phyloP scores from a whole-genome alignment of 2,888 invertebrate species.

The Diaphora mendica region DNA sequence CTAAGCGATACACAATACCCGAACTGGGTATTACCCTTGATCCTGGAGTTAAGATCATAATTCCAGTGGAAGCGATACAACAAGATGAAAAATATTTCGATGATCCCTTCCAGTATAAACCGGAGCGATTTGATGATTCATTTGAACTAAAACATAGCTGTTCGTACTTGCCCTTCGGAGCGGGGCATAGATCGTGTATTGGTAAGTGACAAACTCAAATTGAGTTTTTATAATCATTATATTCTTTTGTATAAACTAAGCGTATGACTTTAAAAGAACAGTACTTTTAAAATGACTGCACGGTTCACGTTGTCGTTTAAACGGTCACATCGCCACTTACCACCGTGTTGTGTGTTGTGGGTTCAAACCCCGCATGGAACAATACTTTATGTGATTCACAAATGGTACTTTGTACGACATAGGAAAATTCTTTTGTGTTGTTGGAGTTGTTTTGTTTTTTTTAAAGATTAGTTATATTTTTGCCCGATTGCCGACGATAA shows the following conservation, averaged over 20 bases:
- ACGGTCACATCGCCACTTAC: no score
- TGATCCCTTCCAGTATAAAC: slow-evolving; percentile 62
- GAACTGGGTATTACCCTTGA: slow-evolving; percentile 65
- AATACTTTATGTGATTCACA: no score
- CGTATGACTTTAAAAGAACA: neutral
- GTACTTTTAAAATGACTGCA: neutral
- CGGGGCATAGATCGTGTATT: slow-evolving; percentile 70
- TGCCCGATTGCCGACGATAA: neutral
- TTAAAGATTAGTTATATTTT: no score
- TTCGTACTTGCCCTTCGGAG: slow-evolving; percentile 69
- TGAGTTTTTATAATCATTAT: neutral
- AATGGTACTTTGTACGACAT: no score
- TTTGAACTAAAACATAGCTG: slow-evolving; percentile 50
- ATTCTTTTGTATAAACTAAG: neutral
- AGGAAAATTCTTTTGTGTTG: no score
- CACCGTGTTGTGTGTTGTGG: no score
- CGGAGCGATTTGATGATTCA: slow-evolving; percentile 61
- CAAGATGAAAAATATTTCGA: slow-evolving; percentile 69
- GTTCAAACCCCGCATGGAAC: no score
- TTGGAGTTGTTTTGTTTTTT: no score
- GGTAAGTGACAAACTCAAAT: slow-evolving; percentile 54
- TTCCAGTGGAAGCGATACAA: slow-evolving; percentile 70
- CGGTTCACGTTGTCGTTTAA: no score
- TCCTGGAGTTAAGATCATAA: slow-evolving; percentile 66
- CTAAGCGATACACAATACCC: slow-evolving; percentile 58